A percentile compares a stretch with the other conserved stretches of the same genome.
Conservation (phyloP, 2,888 invertebrate species). For the Drosophila limbata region DNA sequence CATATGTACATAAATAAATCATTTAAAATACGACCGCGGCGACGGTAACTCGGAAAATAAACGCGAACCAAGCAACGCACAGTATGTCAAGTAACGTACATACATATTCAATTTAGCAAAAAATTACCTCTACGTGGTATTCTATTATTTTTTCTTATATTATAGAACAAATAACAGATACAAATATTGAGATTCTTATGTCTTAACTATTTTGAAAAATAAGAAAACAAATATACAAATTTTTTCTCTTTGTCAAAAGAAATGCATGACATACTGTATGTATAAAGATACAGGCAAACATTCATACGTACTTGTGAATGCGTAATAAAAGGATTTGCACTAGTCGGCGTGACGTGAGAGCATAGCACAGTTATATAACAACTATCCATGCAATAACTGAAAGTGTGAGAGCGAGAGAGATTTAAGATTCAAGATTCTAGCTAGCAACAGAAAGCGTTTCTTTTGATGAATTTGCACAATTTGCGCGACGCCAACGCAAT, state of each 20-base stretch:
- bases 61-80: neutral
- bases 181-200: neutral
- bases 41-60: conserved; percentile 3
- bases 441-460: conserved; percentile 13
- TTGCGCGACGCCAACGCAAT: conserved; percentile 34
- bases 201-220: neutral
- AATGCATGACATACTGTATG: neutral
- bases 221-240: neutral
- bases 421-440: conserved; percentile 22
- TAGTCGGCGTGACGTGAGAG: conserved; percentile 7
- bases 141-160: neutral
- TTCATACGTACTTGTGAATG: conserved; percentile 12
- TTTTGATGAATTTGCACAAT: conserved; percentile 51
- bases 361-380: conserved; percentile 49
- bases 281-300: neutral
- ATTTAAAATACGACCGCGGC: conserved; percentile 14
- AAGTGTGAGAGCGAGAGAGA: neutral
- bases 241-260: neutral
- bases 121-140: neutral
- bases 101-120: neutral
- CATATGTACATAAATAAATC: conserved; percentile 34
- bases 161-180: neutral
- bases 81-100: neutral
- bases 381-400: conserved; percentile 28
- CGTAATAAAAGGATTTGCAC: conserved; percentile 48